Conservation (phyloP, 2,797 vertebrate genomes). For the Smutsia gigantea region DNA sequence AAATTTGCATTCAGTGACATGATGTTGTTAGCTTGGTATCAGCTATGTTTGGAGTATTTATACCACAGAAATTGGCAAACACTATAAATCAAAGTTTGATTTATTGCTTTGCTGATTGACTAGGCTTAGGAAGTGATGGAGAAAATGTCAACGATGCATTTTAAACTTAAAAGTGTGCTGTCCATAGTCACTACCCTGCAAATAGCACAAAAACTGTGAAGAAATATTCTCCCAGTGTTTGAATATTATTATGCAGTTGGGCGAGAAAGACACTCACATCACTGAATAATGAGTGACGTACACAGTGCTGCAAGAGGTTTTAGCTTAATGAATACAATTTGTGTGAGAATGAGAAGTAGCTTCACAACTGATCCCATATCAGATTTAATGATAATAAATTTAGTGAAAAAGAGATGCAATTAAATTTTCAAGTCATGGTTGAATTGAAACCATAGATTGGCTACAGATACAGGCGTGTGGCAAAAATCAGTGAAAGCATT, state of each 20-base stretch:
- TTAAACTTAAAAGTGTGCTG: neutral
- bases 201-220: neutral
- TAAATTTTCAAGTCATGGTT: neutral
- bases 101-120: neutral
- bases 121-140: neutral
- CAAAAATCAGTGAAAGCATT: neutral
- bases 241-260: neutral
- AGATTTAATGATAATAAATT: neutral
- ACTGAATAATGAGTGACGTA: neutral
- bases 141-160: neutral
- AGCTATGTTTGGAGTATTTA: neutral
- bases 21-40: neutral
- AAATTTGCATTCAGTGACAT: neutral
- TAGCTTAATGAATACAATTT: neutral
- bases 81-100: neutral
- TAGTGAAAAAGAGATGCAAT: neutral
- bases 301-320: neutral
- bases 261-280: neutral
- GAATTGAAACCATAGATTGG: neutral
- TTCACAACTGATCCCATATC: neutral
- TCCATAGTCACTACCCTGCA: neutral
- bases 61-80: neutral
- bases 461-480: neutral
- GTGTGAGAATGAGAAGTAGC: neutral
- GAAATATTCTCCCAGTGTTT: neutral